Evolutionary conservation across 2,797 vertebrate genomes (phyloP), one percentile per base, ranked within the genome.

Genomic region (Acropternis orthonyx): DNA sequence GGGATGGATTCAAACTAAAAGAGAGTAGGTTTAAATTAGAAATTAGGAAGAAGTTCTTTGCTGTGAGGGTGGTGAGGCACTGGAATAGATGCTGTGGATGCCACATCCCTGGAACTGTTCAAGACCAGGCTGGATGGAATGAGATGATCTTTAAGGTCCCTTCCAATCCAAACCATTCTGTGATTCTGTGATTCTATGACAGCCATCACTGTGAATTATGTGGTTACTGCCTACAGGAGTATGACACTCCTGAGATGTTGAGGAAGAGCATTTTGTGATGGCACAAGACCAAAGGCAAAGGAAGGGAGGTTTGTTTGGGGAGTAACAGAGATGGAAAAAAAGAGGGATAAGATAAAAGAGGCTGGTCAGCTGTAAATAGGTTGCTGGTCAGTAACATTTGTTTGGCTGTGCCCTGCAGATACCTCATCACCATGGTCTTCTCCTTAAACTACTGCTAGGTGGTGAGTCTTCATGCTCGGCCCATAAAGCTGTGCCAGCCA

Each of bases 371-470:
- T 63, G 44, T 16, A 27, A 69, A 51, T 13, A 68, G 28, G 67
- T 14, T 43, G 56, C 12, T 0, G 1, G 63, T 65, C 39, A 59
- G 28, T 36, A 49, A 51, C 23, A 32, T 18, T 48, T 58, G 34
- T 10, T 39, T 30, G 49, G 28, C 44, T 23, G 6, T 82, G 52
- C 36, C 75, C 54, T 84, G 68, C 36, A 37, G 32, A 30, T 30
- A 39, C 26, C 65, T 66, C 34, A 48, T 27, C 65, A 44, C 28
- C 34, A 41, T 0, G 0, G 8, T n/a, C 37, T 65, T 56, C 36
- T 44, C 39, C 22, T 10, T 34, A 12, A 75, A 66, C 48, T 75
- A 13, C 23, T 73, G 27, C 55, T 52, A 46, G 20, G 10, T 37
- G 51, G 7, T 0, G 3, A 16, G 28, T 27, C 1, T 32, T 46